Evolutionary conservation across 2,797 vertebrate species (phyloP).

Genomic region (Diplodus sargus): DNA sequence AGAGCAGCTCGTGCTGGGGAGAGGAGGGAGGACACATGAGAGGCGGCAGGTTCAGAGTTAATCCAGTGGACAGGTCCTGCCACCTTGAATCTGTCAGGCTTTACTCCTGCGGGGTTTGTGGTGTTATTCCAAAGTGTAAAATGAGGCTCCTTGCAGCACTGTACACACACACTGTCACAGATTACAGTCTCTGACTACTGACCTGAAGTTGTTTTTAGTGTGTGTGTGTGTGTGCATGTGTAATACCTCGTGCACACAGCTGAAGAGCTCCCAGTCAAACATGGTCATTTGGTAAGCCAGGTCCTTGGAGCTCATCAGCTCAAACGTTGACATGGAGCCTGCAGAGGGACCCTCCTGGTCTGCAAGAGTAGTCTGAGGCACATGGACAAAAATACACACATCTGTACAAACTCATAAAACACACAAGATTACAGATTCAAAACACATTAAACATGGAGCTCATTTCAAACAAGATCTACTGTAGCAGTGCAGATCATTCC

Average conservation of each 20-base stretch:
- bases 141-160: neutral
- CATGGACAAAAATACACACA: conserved; percentile 32
- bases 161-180: neutral
- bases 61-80: conserved; percentile 1
- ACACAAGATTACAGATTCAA: neutral
- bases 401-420: neutral
- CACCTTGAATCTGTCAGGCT: neutral
- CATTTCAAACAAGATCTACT: neutral
- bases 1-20: conserved; percentile 94
- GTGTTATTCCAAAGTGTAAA: neutral
- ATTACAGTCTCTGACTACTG: neutral
- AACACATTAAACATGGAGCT: neutral
- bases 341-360: conserved; percentile 96
- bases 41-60: conserved; percentile 38
- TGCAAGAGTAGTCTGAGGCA: conserved; percentile 88
- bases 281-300: conserved; percentile 97
- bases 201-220: neutral
- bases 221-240: conserved; percentile 21
- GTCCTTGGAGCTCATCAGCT: conserved; percentile 99
- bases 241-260: conserved; percentile 95
- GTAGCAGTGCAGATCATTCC: neutral
- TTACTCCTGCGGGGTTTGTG: neutral
- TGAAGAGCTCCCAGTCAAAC: conserved; percentile 99
- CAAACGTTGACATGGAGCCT: conserved; percentile 95
- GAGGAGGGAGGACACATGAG: neutral